These are phyloP conservation scores for Notolepis coatsorum DNA, from an alignment of 2,797 vertebrate species.

Conservation along the genomic window DNA sequence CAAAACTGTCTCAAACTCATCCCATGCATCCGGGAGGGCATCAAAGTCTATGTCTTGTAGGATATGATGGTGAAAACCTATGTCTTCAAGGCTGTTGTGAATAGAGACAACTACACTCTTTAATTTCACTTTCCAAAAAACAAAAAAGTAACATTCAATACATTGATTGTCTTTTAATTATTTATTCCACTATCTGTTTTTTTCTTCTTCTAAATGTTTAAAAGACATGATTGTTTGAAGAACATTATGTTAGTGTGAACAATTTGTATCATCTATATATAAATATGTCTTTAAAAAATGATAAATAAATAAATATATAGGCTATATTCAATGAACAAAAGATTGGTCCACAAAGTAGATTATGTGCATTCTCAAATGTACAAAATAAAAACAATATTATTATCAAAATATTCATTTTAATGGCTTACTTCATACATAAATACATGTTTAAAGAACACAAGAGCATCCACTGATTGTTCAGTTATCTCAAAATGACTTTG, in stretches of 20 bases:
- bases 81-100: constrained; percentile 93
- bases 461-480: constrained; percentile 85
- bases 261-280: constrained; percentile 81
- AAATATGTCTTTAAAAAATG: constrained; percentile 80
- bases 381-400: constrained; percentile 98
- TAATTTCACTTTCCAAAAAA: constrained; percentile 94
- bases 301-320: constrained; percentile 67
- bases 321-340: constrained; percentile 85
- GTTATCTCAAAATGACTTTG: constrained; percentile 88
- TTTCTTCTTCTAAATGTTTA: constrained; percentile 86
- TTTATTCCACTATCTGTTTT: constrained; percentile 83
- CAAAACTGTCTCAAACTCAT: constrained; percentile 88
- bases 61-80: constrained; percentile 91
- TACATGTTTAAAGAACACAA: constrained; percentile 97
- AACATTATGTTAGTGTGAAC: constrained; percentile 84
- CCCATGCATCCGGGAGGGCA: constrained; percentile 89
- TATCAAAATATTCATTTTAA: constrained; percentile 99
- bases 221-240: constrained; percentile 92
- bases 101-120: constrained; percentile 98
- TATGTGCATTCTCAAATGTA: constrained; percentile 95
- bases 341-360: constrained; percentile 95
- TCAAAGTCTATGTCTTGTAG: constrained; percentile 93
- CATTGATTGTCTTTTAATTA: constrained; percentile 90
- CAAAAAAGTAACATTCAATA: constrained; percentile 95
- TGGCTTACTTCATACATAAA: constrained; percentile 99